A percentile compares a stretch with the other conserved stretches of the same genome.
These are phyloP conservation scores for Parauchenoglanis punctatus DNA, from an alignment of 2,797 vertebrate species.

Conservation along the genomic window DNA sequence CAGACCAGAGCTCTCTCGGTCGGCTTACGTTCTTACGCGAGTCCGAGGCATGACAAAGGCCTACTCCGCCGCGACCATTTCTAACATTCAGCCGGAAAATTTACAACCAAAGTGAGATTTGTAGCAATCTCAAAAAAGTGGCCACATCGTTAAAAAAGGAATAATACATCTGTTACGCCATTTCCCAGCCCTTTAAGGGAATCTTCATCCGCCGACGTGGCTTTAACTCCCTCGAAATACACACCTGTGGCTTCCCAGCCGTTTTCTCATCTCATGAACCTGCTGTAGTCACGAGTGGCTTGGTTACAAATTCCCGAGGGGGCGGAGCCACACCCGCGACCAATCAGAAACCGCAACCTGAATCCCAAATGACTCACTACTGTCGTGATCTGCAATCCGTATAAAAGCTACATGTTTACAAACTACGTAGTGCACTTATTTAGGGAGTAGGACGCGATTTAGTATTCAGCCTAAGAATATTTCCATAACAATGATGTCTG, in stretches of 20 bases:
- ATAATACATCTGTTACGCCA: not conserved
- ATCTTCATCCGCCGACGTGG: not conserved
- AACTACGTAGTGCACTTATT: not conserved
- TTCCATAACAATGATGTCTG: not conserved
- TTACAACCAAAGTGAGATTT: not conserved
- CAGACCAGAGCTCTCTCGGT: slow-evolving; percentile 24
- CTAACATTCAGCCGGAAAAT: not conserved
- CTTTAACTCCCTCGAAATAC: not conserved
- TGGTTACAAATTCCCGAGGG: not conserved
- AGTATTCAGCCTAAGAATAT: not conserved
- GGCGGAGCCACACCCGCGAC: not conserved
- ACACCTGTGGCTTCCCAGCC: not conserved
- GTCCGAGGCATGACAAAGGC: slow-evolving; percentile 72
- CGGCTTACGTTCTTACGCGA: slow-evolving; percentile 53
- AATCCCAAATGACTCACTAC: not conserved
- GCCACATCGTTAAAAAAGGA: not conserved
- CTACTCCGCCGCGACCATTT: slow-evolving; percentile 52
- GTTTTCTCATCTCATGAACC: not conserved
- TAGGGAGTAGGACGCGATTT: not conserved
- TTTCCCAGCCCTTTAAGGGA: not conserved
- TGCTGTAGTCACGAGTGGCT: not conserved
- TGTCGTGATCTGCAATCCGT: not conserved
- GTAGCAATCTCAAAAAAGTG: not conserved
- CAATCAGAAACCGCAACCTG: slow-evolving; percentile 12
- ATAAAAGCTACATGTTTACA: not conserved